Evolutionary conservation across 2,888 invertebrate genomes (phyloP).

Genomic region (Drosophila percnosoma): DNA sequence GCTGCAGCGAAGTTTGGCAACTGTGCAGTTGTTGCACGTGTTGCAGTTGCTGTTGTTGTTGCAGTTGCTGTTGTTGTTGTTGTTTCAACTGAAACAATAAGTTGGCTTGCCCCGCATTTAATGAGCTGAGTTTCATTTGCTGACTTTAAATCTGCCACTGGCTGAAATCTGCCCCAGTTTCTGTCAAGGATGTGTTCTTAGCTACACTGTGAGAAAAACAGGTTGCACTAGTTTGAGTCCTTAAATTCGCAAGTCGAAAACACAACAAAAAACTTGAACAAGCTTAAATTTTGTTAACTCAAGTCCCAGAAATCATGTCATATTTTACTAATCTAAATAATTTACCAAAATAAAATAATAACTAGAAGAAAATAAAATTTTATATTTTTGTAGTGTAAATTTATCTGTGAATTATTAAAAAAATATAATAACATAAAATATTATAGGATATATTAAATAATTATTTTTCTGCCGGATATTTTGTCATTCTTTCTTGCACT

Average conservation of each 20-base stretch:
- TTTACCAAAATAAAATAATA: neutral
- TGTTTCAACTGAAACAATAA: conserved; percentile 37
- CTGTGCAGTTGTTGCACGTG: conserved; percentile 15
- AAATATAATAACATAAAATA: neutral
- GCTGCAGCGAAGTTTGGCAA: conserved; percentile 53
- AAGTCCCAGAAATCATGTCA: neutral
- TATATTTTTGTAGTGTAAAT: neutral
- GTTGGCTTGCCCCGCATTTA: conserved; percentile 50
- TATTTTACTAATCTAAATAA: too few relatives aligned
- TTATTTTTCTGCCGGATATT: neutral
- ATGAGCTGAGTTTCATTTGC: conserved; percentile 62
- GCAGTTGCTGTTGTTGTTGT: neutral
- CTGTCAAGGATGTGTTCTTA: conserved; percentile 7
- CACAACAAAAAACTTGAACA: neutral
- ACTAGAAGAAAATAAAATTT: neutral
- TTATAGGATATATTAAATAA: neutral
- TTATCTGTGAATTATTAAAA: neutral
- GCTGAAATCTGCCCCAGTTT: conserved; percentile 45
- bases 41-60: neutral
- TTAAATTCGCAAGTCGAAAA: neutral
- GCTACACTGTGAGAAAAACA: neutral
- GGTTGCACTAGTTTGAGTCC: neutral
- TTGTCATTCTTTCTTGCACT: neutral
- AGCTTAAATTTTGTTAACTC: neutral
- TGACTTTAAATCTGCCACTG: conserved; percentile 53